Conservation (phyloP, 2,797 vertebrate genomes). For the Chrysolophus pictus region DNA sequence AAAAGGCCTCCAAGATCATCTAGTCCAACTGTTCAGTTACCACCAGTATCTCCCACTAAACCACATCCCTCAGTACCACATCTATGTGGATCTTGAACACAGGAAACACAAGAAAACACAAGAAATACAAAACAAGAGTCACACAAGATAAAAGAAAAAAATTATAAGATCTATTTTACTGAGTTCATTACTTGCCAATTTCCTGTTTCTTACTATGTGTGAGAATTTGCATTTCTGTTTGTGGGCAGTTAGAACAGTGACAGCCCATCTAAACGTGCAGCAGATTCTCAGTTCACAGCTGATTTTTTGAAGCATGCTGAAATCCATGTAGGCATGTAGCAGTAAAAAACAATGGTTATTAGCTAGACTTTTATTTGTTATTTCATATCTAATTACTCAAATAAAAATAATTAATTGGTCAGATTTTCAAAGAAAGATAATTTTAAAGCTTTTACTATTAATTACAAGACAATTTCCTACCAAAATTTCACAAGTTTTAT, state of each 20-base stretch:
- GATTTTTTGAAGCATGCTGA: not conserved
- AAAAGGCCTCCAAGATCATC: too few relatives aligned
- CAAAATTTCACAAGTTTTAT: not conserved
- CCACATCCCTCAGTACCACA: too few relatives aligned
- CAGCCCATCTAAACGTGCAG: not conserved
- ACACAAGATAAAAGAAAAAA: not conserved
- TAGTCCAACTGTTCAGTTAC: too few relatives aligned
- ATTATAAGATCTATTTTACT: not conserved
- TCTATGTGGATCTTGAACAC: too few relatives aligned
- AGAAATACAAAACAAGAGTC: too few relatives aligned
- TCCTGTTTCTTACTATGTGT: not conserved
- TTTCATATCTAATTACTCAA: not conserved
- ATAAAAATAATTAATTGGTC: not conserved
- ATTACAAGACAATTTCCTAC: not conserved
- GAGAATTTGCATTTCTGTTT: not conserved
- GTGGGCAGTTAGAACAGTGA: not conserved
- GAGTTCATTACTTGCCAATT: not conserved
- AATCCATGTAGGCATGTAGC: not conserved
- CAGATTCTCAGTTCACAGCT: not conserved
- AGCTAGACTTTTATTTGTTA: not conserved
- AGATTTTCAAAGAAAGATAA: not conserved
- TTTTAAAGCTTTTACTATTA: not conserved
- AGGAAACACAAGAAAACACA: too few relatives aligned
- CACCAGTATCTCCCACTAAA: too few relatives aligned
- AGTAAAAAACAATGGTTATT: not conserved